Conservation (phyloP, 2,797 vertebrate species). For the Typhlichthys eigenmanni region DNA sequence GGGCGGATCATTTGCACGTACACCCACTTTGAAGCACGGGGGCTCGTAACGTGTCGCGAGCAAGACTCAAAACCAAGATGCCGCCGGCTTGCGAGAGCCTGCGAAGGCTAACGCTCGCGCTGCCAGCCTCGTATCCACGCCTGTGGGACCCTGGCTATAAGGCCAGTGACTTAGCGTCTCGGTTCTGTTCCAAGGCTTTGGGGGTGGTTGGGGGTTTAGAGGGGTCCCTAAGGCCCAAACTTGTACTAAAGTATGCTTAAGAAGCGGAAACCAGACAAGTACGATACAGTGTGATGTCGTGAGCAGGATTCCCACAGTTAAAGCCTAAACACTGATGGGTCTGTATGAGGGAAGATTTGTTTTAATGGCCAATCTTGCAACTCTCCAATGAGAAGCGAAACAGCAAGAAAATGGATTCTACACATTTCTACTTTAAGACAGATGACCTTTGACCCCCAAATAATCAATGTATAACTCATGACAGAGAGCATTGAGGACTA, state of each 20-base stretch:
- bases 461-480: too few relatives aligned
- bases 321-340: too few relatives aligned
- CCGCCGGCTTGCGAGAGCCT: constrained; percentile 20
- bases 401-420: too few relatives aligned
- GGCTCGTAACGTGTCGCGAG: constrained; percentile 33
- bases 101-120: constrained; percentile 7
- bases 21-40: constrained; percentile 50
- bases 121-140: constrained; percentile 42
- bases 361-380: too few relatives aligned
- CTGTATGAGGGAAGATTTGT: too few relatives aligned
- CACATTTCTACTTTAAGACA: too few relatives aligned
- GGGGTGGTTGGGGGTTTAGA: constrained; percentile 4
- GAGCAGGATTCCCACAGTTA: too few relatives aligned
- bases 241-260: neutral
- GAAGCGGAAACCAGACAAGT: neutral
- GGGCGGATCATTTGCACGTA: constrained; percentile 47
- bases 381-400: too few relatives aligned
- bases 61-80: constrained; percentile 23
- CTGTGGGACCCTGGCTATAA: constrained; percentile 43
- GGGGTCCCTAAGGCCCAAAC: constrained; percentile 11
- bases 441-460: too few relatives aligned
- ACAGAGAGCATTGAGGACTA: too few relatives aligned
- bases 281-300: neutral
- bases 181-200: constrained; percentile 53
- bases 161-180: constrained; percentile 33